These are phyloP conservation scores for Phortica magna DNA, from an alignment of 2,888 invertebrate genomes.

Conservation along the genomic window DNA sequence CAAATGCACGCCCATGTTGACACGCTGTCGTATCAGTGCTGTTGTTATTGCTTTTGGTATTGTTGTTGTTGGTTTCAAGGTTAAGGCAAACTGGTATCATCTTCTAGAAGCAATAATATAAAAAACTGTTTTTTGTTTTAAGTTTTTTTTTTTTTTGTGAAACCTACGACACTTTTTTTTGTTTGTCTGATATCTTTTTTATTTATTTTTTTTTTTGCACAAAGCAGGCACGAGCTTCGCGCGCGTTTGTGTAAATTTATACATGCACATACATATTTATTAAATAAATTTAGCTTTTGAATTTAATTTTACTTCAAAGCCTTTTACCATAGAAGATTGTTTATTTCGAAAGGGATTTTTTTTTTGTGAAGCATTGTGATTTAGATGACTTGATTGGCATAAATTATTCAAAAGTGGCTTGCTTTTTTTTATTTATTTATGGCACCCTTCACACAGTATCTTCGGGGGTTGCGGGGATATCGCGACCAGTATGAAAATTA, in stretches of 20 bases:
- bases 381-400: too few species aligned
- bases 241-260: neutral
- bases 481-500: too few species aligned
- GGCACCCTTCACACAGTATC: too few species aligned
- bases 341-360: too few species aligned
- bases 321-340: too few species aligned
- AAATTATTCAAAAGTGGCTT: too few species aligned
- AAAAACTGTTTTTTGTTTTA: conserved; percentile 1
- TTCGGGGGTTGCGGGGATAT: too few species aligned
- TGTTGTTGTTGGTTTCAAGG: conserved; percentile 45
- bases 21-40: neutral
- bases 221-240: neutral
- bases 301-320: neutral
- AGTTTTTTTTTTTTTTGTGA: neutral
- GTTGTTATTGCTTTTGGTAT: conserved; percentile 25
- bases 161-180: neutral
- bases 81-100: conserved; percentile 53
- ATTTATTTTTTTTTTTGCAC: neutral
- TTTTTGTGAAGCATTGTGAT: too few species aligned
- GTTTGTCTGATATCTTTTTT: neutral
- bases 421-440: too few species aligned
- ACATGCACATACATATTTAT: neutral
- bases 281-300: neutral
- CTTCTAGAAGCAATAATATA: conserved; percentile 27
- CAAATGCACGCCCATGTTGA: neutral